Base-by-base conservation (phyloP, 2,888 invertebrate genomes). In the Trissoscelio sp. region DNA sequence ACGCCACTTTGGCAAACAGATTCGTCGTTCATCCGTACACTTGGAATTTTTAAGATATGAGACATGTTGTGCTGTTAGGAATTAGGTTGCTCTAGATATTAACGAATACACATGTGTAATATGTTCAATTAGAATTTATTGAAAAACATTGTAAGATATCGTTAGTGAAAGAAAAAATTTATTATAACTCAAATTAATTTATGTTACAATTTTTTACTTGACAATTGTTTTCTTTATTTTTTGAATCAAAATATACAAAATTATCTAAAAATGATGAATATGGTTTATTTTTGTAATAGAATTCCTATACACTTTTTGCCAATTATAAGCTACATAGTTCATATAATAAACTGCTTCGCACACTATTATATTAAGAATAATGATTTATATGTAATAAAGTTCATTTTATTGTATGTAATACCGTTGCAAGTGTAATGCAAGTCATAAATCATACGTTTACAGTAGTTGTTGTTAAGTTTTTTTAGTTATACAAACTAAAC, bases 1-100 rank as follows among this genome's bases (percentile, higher is more conserved):
- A 69, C 66, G 74, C 66, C 74, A 77, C 70, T 82, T 79, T 60
- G 42, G 60, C 64, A 22, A 82, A 66, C 74, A 51, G 79, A 82
- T 82, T 66, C 58, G 79, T 51, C 66, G 79, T 79, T 82, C 53
- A 62, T 46, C 64, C 82, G 57, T 79, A 44, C 22, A 53, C 14
- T 31, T 51, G 55, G 67, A 58, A 70, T 80, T 60, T 73, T 66
- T 64, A 58, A 28, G 28, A 60, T 55, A 24, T 16, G 48, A 44
- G 42, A 37, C 57, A 57, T 42, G 6, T 14, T 3, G 24, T 14
- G 51, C 16, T 51, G 12, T 12, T 53, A 24, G n/a, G 14, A 39
- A 67, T 67, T 53, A 51, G 39, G 16, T 37, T 53, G 42, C 6
- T 11, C n/a, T n/a, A n/a, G n/a, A n/a, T n/a, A n/a, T n/a, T n/a